A percentile compares a stretch with the other conserved stretches of the same genome.
Evolutionary conservation across 2,797 vertebrate genomes (phyloP).

Genomic region (Lepus oiostolus): DNA sequence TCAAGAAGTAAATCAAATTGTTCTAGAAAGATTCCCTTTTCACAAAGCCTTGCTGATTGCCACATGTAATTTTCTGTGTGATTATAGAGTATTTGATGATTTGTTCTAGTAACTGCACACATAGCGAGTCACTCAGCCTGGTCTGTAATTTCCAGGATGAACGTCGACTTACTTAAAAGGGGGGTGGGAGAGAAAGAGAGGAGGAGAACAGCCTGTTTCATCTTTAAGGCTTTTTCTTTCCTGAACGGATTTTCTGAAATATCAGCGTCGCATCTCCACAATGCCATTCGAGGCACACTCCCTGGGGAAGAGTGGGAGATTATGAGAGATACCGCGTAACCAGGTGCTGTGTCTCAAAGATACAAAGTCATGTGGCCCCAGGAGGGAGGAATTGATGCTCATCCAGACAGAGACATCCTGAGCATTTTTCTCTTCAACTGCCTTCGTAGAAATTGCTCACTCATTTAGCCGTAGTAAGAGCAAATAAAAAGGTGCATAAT

Average conservation of each 20-base stretch:
- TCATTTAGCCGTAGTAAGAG: background rate
- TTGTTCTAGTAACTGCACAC: slow-evolving; percentile 50
- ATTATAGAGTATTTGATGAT: slow-evolving; percentile 43
- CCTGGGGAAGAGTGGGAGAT: background rate
- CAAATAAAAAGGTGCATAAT: background rate
- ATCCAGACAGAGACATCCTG: background rate
- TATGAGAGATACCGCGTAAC: too few relatives aligned
- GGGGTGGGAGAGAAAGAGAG: background rate
- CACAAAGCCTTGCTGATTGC: slow-evolving; percentile 58
- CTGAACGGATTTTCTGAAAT: slow-evolving; percentile 59
- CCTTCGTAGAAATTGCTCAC: background rate
- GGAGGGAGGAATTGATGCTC: background rate
- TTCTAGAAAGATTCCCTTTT: slow-evolving; percentile 38
- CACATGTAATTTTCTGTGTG: background rate
- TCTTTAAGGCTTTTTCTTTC: slow-evolving; percentile 4
- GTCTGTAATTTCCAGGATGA: slow-evolving; percentile 67
- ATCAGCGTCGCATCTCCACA: background rate
- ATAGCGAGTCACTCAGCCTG: slow-evolving; percentile 39
- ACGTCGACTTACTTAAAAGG: background rate
- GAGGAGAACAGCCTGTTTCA: background rate
- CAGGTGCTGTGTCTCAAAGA: background rate
- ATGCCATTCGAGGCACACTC: background rate
- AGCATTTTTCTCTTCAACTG: background rate
- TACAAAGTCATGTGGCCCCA: accelerated
- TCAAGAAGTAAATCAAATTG: slow-evolving; percentile 55